Evolutionary conservation across 2,797 vertebrate species (phyloP).

Genomic region (Microctenopoma lineatum): DNA sequence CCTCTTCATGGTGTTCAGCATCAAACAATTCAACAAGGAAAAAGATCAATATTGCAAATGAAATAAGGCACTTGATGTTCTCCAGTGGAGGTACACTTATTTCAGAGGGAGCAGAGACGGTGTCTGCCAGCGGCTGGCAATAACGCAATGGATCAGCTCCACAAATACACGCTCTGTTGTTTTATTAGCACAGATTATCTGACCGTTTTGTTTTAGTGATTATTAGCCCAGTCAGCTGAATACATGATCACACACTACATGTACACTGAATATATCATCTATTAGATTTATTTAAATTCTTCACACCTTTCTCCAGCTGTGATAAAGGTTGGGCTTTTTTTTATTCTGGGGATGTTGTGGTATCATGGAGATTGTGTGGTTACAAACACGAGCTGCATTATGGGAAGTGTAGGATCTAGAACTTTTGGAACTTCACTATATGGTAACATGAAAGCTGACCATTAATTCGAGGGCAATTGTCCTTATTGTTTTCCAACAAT

Average conservation of each 20-base stretch:
- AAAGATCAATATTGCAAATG: slow-evolving; percentile 78
- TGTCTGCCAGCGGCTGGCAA: slow-evolving; percentile 28
- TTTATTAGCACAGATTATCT: slow-evolving; percentile 65
- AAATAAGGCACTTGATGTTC: slow-evolving; percentile 72
- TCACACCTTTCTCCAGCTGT: slow-evolving; percentile 10
- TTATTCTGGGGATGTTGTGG: too few species aligned
- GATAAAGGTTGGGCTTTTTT: neutral
- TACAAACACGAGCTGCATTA: too few species aligned
- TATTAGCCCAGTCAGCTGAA: slow-evolving; percentile 27
- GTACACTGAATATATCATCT: slow-evolving; percentile 20
- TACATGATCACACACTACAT: slow-evolving; percentile 26
- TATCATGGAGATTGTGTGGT: too few species aligned
- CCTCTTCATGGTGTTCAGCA: slow-evolving; percentile 61
- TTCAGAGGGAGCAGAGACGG: slow-evolving; percentile 36
- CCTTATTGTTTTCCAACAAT: too few species aligned
- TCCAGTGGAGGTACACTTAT: slow-evolving; percentile 45
- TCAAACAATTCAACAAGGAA: slow-evolving; percentile 67
- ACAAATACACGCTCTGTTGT: slow-evolving; percentile 51
- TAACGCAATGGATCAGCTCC: slow-evolving; percentile 47
- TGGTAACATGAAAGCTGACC: too few species aligned
- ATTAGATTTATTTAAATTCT: slow-evolving; percentile 27
- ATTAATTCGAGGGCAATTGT: too few species aligned
- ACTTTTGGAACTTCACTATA: too few species aligned
- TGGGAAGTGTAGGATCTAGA: too few species aligned
- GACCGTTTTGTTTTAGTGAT: slow-evolving; percentile 53